Evolutionary conservation across 64 coral and sea anemone species (phyloP).

Genomic region (Cladopsammia gracilis): DNA sequence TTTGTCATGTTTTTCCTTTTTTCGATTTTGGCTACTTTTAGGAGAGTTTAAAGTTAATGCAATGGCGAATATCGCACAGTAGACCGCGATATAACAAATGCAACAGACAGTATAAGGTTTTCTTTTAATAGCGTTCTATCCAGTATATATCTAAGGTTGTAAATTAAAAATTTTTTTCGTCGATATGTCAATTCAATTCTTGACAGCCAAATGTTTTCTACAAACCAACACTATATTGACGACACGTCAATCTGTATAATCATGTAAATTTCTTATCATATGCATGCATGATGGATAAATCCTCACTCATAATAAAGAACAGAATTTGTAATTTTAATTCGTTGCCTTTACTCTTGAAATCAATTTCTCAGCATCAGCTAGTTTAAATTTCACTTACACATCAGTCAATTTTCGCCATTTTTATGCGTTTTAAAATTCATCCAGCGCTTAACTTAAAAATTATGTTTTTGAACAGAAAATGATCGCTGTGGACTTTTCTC

Average conservation of each 20-base stretch:
- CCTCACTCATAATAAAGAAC: background rate
- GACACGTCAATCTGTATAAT: background rate
- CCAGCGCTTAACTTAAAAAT: background rate
- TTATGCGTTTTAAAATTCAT: background rate
- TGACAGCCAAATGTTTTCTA: background rate
- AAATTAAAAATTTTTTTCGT: background rate
- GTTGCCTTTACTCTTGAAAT: background rate
- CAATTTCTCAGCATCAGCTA: background rate
- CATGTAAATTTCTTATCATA: constrained; percentile 15
- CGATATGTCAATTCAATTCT: background rate
- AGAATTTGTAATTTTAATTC: constrained; percentile 17
- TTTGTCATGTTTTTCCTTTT: too few species aligned
- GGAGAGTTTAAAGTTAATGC: background rate
- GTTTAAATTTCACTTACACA: background rate
- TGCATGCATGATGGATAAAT: background rate
- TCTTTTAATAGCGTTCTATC: too few species aligned
- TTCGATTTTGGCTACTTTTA: background rate
- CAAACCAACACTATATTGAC: constrained; percentile 1
- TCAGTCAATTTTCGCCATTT: background rate
- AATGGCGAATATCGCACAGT: background rate
- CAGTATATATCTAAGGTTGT: background rate
- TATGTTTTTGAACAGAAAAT: constrained; percentile 20
- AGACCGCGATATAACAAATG: too few species aligned
- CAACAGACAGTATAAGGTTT: too few species aligned
- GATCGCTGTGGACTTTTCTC: constrained; percentile 9